These are phyloP conservation scores for Lycia hirtaria DNA, from an alignment of 2,888 invertebrate species.

Conservation along the genomic window DNA sequence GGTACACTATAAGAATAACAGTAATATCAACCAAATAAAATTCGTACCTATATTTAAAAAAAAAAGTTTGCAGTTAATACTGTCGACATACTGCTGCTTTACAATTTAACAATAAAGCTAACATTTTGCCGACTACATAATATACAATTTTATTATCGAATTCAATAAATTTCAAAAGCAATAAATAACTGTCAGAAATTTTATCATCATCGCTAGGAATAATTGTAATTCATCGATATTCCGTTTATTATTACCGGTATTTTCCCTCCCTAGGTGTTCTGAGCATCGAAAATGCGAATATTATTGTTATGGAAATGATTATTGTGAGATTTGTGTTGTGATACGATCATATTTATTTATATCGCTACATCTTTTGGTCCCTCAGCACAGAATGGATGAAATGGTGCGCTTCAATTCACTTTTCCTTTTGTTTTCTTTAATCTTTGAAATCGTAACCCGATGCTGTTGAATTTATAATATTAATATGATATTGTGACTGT, in stretches of 20 bases:
- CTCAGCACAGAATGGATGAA: neutral
- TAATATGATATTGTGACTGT: too few relatives aligned
- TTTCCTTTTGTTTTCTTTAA: constrained; percentile 1
- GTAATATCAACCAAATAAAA: too few relatives aligned
- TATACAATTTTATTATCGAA: neutral
- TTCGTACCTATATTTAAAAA: too few relatives aligned
- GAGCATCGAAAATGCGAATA: constrained; percentile 26
- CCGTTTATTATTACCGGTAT: constrained; percentile 5
- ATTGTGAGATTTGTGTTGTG: constrained; percentile 38
- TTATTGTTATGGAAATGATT: constrained; percentile 42
- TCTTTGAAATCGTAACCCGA: neutral
- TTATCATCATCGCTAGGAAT: constrained; percentile 3
- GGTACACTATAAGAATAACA: too few relatives aligned
- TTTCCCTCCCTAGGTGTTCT: constrained; percentile 27
- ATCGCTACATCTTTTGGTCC: constrained; percentile 16
- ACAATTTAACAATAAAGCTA: too few relatives aligned
- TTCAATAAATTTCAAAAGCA: neutral
- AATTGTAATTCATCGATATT: constrained; percentile 14
- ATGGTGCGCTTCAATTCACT: constrained; percentile 14
- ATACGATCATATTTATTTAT: constrained; percentile 32
- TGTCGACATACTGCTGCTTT: too few relatives aligned
- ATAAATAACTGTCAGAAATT: neutral
- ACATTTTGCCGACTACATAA: neutral
- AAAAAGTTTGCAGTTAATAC: too few relatives aligned
- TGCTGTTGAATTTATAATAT: too few relatives aligned